These are phyloP conservation scores for Zophobas morio DNA, from an alignment of 1,140 invertebrate genomes.

Conservation along the genomic window DNA sequence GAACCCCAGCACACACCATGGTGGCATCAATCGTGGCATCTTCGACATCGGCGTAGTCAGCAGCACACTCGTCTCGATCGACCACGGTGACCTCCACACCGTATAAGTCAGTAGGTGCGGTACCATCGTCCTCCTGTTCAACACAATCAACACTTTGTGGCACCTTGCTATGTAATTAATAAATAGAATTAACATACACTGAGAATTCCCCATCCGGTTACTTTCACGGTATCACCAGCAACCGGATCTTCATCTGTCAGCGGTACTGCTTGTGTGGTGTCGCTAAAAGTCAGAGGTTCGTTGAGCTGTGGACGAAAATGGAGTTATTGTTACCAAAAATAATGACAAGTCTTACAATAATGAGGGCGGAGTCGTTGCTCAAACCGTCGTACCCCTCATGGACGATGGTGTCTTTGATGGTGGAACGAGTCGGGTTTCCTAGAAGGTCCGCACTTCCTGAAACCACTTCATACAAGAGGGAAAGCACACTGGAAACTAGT, in stretches of 20 bases:
- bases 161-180: too few species aligned
- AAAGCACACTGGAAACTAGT: constrained; percentile 14
- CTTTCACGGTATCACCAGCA: constrained; percentile 64
- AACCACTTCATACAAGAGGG: constrained; percentile 31
- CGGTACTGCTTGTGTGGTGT: constrained; percentile 48
- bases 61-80: constrained; percentile 31
- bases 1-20: constrained; percentile 72
- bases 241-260: constrained; percentile 43
- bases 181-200: constrained; percentile 45
- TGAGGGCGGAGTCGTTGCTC: constrained; percentile 20
- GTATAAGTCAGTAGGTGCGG: constrained; percentile 21
- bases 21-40: constrained; percentile 56
- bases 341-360: constrained; percentile 8
- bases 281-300: constrained; percentile 56
- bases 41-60: constrained; percentile 53
- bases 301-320: constrained; percentile 55
- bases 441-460: constrained; percentile 31
- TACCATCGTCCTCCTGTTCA: constrained; percentile 16
- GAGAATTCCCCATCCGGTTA: constrained; percentile 72
- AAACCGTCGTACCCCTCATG: constrained; percentile 19
- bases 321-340: background rate
- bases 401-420: background rate
- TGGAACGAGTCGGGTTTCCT: background rate
- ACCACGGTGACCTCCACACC: constrained; percentile 56
- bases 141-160: too few species aligned